A percentile compares a stretch with the other conserved stretches of the same genome.
Evolutionary conservation across 2,888 invertebrate species (phyloP).

Genomic region (Steinernema scapterisci): DNA sequence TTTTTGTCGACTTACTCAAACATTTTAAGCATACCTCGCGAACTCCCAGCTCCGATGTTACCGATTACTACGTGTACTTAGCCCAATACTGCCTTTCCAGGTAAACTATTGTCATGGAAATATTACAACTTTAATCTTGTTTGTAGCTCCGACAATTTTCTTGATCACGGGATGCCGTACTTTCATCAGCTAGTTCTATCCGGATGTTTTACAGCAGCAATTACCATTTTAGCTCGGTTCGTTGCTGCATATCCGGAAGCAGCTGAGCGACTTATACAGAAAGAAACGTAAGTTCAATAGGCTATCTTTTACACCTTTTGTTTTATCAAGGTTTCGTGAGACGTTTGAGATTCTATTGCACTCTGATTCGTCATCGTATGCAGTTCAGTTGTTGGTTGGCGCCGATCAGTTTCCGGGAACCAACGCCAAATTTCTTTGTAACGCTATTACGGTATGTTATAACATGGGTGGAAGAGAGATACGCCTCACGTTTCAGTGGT

Average conservation of each 20-base stretch:
- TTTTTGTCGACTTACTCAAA: background rate
- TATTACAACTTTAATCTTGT: background rate
- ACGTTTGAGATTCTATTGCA: constrained; percentile 59
- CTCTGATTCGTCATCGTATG: constrained; percentile 60
- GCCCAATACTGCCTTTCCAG: constrained; percentile 54
- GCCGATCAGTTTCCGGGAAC: constrained; percentile 60
- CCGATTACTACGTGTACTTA: constrained; percentile 58
- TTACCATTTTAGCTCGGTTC: constrained; percentile 41
- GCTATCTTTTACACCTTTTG: background rate
- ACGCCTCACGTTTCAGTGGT: background rate
- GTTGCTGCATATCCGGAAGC: constrained; percentile 40
- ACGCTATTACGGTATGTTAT: constrained; percentile 52
- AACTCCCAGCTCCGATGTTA: constrained; percentile 47
- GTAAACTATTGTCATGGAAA: constrained; percentile 36
- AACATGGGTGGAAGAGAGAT: background rate
- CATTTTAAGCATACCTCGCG: constrained; percentile 26
- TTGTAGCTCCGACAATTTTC: constrained; percentile 45
- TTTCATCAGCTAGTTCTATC: constrained; percentile 46
- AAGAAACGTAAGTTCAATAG: constrained; percentile 33
- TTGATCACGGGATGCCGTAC: constrained; percentile 42
- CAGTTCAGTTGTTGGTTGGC: constrained; percentile 58
- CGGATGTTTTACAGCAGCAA: constrained; percentile 45
- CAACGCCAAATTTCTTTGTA: constrained; percentile 53
- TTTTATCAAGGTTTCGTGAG: constrained; percentile 53
- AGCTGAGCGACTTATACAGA: constrained; percentile 38